Evolutionary conservation across 2,797 vertebrate species (phyloP).

Genomic region (Masticophis lateralis): DNA sequence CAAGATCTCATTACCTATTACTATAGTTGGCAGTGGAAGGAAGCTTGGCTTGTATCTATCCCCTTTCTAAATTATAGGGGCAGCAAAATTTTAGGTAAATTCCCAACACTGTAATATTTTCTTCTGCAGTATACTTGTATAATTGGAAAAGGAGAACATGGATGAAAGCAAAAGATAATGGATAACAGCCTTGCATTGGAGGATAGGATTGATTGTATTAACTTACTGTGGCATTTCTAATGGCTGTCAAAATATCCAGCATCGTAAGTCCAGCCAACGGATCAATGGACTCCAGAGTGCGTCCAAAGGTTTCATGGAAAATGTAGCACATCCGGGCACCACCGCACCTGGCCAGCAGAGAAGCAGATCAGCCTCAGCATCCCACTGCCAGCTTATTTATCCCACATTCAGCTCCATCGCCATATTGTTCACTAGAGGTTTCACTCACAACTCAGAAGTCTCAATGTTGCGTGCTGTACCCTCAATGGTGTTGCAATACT

Average conservation of each 20-base stretch:
- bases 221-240: slow-evolving; percentile 52
- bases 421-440: not conserved
- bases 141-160: not conserved
- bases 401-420: no score
- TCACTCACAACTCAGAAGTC: slow-evolving; percentile 81
- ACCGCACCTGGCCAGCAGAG: slow-evolving; percentile 72
- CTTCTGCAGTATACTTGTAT: no score
- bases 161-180: not conserved
- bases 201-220: not conserved
- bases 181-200: not conserved
- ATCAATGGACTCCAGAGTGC: slow-evolving; percentile 82
- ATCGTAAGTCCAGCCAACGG: slow-evolving; percentile 78
- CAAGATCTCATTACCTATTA: not conserved
- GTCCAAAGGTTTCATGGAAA: slow-evolving; percentile 85
- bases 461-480: slow-evolving; percentile 81
- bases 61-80: not conserved
- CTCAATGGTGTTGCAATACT: slow-evolving; percentile 85
- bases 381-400: not conserved
- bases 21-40: no score
- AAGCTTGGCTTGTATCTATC: not conserved
- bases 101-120: not conserved
- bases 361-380: not conserved
- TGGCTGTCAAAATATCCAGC: slow-evolving; percentile 76
- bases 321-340: slow-evolving; percentile 85
- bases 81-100: not conserved